A percentile compares a stretch with the other conserved stretches of the same genome.
phyloP scores from a whole-genome alignment of 1,140 invertebrate species.

The Bombus difficillimus region DNA sequence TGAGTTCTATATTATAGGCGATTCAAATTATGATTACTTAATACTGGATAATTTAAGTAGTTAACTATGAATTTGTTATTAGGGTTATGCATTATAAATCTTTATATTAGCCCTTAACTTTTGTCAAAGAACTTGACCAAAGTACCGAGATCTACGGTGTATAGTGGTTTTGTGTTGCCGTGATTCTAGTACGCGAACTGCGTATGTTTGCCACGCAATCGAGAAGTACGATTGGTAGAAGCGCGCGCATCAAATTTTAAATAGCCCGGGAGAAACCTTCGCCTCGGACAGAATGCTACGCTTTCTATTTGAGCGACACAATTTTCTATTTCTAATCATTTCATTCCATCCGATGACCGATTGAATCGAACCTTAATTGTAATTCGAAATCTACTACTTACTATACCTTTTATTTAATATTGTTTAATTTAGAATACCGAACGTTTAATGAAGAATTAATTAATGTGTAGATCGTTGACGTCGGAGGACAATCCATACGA shows the following conservation, averaged over 20 bases:
- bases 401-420: no score
- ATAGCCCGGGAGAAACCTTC: constrained; percentile 59
- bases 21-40: not conserved
- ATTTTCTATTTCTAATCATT: constrained; percentile 5
- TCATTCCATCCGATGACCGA: not conserved
- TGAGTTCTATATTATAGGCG: not conserved
- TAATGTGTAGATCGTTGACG: not conserved
- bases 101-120: not conserved
- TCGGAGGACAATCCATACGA: not conserved
- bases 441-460: no score
- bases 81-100: not conserved
- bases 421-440: not conserved
- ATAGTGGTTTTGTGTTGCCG: not conserved
- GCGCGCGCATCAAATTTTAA: constrained; percentile 66
- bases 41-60: not conserved
- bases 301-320: constrained; percentile 17
- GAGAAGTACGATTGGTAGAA: not conserved
- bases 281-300: not conserved
- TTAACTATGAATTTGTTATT: not conserved
- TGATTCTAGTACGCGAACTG: not conserved
- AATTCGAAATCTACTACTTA: no score
- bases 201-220: constrained; percentile 22
- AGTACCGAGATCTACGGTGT: not conserved
- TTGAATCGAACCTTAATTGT: not conserved
- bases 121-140: not conserved